phyloP scores from a whole-genome alignment of 2,113 vertebrate species.

The Cottus gobio region DNA sequence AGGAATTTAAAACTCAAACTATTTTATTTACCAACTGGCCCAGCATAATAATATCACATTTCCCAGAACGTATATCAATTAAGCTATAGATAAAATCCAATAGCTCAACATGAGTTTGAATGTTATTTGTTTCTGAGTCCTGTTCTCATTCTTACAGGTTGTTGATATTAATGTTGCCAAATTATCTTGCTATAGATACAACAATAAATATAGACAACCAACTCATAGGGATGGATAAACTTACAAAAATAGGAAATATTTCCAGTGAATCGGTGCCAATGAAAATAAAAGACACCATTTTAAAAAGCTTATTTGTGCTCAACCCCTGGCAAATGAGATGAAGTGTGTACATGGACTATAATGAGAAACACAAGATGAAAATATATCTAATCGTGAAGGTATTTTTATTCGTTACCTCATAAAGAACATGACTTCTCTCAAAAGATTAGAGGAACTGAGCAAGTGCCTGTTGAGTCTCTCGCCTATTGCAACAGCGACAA shows the following conservation, averaged over 20 bases:
- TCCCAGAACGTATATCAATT: not conserved
- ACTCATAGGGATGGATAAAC: not conserved
- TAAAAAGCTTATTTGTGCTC: not conserved
- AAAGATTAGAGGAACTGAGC: not conserved
- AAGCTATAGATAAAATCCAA: no score
- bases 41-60: not conserved
- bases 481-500: slow-evolving; percentile 7
- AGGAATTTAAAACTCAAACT: not conserved
- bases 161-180: not conserved
- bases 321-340: not conserved
- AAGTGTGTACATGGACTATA: not conserved
- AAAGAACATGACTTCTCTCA: not conserved
- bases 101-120: no score
- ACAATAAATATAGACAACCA: no score
- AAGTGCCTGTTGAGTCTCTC: not conserved
- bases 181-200: no score
- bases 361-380: not conserved
- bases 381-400: not conserved
- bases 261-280: slow-evolving; percentile 13
- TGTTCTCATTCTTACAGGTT: no score
- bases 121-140: no score
- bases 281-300: slow-evolving; percentile 12
- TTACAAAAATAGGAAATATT: slow-evolving; percentile 19
- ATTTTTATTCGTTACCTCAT: not conserved
- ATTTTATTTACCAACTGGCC: no score